Evolutionary conservation across 1,140 invertebrate genomes (phyloP).

Genomic region (Colletes latitarsis): DNA sequence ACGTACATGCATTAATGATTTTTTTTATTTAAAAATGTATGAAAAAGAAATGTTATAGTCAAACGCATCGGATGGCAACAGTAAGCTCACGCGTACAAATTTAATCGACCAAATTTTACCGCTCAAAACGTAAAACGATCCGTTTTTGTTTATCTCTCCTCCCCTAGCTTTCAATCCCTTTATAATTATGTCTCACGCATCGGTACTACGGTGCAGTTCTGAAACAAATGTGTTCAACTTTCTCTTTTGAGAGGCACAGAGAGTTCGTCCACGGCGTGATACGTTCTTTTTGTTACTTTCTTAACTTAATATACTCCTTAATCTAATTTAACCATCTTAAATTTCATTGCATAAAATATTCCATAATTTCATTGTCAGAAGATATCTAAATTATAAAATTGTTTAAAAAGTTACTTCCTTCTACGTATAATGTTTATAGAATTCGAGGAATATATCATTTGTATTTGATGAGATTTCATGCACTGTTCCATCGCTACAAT

Average conservation of each 20-base stretch:
- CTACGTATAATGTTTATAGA: neutral
- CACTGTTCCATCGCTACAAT: neutral
- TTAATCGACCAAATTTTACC: neutral
- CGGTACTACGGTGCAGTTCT: neutral
- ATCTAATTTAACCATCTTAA: neutral
- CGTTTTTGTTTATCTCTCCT: constrained; percentile 3
- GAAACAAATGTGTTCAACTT: constrained; percentile 31
- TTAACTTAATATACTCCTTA: neutral
- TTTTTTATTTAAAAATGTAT: neutral
- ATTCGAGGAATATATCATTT: neutral
- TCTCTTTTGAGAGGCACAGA: constrained; percentile 15
- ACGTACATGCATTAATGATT: neutral
- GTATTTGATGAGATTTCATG: neutral
- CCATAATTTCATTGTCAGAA: neutral
- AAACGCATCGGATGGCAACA: neutral
- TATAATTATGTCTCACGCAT: constrained; percentile 26
- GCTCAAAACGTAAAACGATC: neutral
- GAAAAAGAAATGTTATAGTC: neutral
- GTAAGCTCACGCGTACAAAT: neutral
- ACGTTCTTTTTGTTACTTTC: neutral
- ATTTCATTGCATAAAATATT: neutral
- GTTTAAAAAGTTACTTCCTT: neutral
- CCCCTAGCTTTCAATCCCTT: constrained; percentile 1
- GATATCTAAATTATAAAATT: too few species aligned
- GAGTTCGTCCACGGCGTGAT: neutral